phyloP scores from a whole-genome alignment of 1,140 invertebrate species.

The Drepana arcuata region DNA sequence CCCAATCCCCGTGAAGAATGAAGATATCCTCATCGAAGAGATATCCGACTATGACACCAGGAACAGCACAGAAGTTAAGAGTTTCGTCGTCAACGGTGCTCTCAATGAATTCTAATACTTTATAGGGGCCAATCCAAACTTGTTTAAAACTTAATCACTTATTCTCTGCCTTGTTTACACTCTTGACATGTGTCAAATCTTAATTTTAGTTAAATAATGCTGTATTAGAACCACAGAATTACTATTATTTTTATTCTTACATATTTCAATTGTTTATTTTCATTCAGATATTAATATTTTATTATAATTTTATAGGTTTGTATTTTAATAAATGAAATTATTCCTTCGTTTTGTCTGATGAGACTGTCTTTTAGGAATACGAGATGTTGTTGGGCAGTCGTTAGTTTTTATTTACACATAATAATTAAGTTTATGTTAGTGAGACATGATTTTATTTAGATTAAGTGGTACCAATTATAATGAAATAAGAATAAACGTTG shows the following conservation, averaged over 20 bases:
- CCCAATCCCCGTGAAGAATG: constrained; percentile 49
- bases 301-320: constrained; percentile 29
- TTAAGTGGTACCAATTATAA: constrained; percentile 22
- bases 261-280: constrained; percentile 10
- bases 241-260: constrained; percentile 12
- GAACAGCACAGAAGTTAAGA: constrained; percentile 51
- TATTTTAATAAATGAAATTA: constrained; percentile 41
- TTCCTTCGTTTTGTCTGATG: constrained; percentile 23
- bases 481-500: constrained; percentile 23
- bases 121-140: too few relatives aligned
- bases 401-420: constrained; percentile 9
- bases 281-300: constrained; percentile 29
- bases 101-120: constrained; percentile 32
- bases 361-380: constrained; percentile 1
- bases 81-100: constrained; percentile 48
- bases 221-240: too few relatives aligned
- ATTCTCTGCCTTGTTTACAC: too few relatives aligned
- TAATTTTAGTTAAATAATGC: too few relatives aligned
- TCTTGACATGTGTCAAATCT: too few relatives aligned
- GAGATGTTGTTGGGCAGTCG: neutral
- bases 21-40: constrained; percentile 54
- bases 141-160: too few relatives aligned
- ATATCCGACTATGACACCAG: constrained; percentile 43
- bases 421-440: constrained; percentile 20
- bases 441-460: constrained; percentile 26